Base-by-base conservation (phyloP, 2,888 invertebrate genomes). In the Sesamia inferens region DNA sequence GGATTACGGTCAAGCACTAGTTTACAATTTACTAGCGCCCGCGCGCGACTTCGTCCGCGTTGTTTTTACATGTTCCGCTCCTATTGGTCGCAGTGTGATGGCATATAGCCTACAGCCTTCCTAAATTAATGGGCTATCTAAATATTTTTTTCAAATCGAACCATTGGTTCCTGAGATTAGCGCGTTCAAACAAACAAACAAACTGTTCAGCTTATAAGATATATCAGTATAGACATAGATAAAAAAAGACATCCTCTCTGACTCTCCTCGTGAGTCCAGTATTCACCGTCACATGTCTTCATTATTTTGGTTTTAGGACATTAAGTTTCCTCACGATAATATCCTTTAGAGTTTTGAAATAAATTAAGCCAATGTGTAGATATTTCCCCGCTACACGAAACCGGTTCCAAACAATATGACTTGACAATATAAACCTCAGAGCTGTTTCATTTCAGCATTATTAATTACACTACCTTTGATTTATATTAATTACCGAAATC, bases 381-480 rank as follows among this genome's bases (percentile, higher is more conserved):
- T n/a, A 51, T 44, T 54, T 65, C 44, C 16, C 54, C 10, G 5
- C 22, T 51, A 16, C 24, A 59, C 0, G 16, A 54, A 47, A 13
- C 0, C 11, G n/a, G 5, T 24, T 13, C 5, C 14, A 22, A 57
- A 42, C 51, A 47, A 48, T 58, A 69, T 54, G 16, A 63, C 2
- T 66, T 51, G 42, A 44, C 54, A 70, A 31, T n/a, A 31, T 19
- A 44, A 68, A 66, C 66, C 48, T 24, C 57, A 66, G 6, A 55
- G 47, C 4, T 62, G n/a, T 62, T 57, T 57, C 14, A 63, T 75
- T 75, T 63, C 58, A 7, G n/a, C 51, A 14, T 13, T 31, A 62
- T n/a, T 51, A 67, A 72, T 55, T 68, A 59, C 67, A 82, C 66
- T 75, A 57, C 48, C 77, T 71, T 77, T 78, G 68, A 77, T 61